Conservation (phyloP, 2,113 vertebrate genomes). For the Pimephales promelas region DNA sequence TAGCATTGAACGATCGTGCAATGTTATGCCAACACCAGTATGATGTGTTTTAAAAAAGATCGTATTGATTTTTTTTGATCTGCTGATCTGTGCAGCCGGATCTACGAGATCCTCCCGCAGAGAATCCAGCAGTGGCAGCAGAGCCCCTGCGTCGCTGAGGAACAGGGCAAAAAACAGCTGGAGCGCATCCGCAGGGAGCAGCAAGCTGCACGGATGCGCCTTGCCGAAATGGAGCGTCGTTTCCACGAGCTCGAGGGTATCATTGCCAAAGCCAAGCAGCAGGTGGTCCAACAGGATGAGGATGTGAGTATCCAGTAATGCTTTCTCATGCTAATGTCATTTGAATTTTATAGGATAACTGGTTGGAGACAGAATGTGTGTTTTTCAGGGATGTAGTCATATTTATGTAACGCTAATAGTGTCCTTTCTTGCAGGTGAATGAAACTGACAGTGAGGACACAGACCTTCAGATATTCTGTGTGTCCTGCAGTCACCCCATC, state of each 20-base stretch:
- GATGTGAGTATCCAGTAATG: conserved; percentile 76
- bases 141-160: conserved; percentile 93
- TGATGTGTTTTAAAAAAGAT: not conserved
- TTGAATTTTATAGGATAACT: not conserved
- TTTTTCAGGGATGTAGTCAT: not conserved
- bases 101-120: conserved; percentile 96
- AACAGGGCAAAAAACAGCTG: conserved; percentile 92
- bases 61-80: not conserved
- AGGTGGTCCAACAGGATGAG: conserved; percentile 90
- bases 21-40: not conserved
- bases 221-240: conserved; percentile 92
- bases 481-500: conserved; percentile 91
- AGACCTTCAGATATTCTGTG: conserved; percentile 92
- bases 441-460: conserved; percentile 90
- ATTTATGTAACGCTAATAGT: not conserved
- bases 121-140: conserved; percentile 98
- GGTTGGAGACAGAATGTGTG: not conserved
- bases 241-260: conserved; percentile 94
- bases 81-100: conserved; percentile 76
- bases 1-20: not conserved
- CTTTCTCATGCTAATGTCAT: not conserved
- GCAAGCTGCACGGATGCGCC: conserved; percentile 87
- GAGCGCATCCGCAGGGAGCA: conserved; percentile 92
- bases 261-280: conserved; percentile 93
- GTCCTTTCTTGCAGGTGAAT: conserved; percentile 75